Conservation (phyloP, 2,797 vertebrate genomes). For the Tapirus indicus region DNA sequence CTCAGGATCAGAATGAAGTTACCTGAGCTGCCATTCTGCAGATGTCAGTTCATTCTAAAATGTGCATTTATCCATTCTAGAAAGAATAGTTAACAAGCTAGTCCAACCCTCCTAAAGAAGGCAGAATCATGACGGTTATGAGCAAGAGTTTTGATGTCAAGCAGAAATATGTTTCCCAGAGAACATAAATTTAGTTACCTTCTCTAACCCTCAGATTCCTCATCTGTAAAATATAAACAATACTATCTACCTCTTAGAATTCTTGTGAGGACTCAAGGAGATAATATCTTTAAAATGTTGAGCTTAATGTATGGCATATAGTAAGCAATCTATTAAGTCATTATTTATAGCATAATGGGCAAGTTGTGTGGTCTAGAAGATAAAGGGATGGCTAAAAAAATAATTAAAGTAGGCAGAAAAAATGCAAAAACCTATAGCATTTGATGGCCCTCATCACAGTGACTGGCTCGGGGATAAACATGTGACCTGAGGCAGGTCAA, state of each 20-base stretch:
- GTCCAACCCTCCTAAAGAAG: background rate
- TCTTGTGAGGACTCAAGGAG: background rate
- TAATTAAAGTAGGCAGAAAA: background rate
- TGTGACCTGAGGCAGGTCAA: background rate
- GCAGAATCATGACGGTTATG: background rate
- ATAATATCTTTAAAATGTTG: background rate
- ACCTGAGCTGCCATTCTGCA: background rate
- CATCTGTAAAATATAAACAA: background rate
- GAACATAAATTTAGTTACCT: background rate
- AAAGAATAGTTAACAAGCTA: background rate
- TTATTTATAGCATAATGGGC: background rate
- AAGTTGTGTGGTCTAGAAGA: background rate
- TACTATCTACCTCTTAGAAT: background rate
- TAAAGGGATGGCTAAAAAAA: background rate
- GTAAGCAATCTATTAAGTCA: background rate
- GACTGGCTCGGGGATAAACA: background rate
- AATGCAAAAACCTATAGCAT: background rate
- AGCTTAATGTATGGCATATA: background rate
- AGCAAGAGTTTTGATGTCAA: background rate
- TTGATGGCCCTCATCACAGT: background rate
- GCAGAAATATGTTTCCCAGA: background rate
- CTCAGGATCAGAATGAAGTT: conserved; percentile 62
- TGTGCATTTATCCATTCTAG: background rate
- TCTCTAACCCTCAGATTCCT: background rate
- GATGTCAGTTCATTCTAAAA: background rate